Conservation (phyloP, 2,113 vertebrate genomes). For the Oncorhynchus kisutch region DNA sequence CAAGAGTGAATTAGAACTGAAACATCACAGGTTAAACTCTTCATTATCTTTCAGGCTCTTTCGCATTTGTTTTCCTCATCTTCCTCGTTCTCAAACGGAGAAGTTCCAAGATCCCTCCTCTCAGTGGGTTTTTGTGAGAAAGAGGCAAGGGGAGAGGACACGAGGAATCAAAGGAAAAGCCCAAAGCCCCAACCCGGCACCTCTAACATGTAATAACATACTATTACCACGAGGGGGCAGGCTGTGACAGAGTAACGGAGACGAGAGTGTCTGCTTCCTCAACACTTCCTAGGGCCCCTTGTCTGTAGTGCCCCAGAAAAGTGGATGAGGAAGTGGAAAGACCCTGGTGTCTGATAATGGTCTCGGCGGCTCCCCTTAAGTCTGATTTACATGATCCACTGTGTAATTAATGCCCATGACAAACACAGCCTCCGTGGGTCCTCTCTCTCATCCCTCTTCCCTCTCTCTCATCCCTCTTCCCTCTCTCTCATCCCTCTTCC, state of each 20-base stretch:
- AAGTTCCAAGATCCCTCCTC: too few species aligned
- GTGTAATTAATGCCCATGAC: slow-evolving; percentile 3
- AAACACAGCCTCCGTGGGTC: background rate
- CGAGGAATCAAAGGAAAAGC: too few species aligned
- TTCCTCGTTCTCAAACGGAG: too few species aligned
- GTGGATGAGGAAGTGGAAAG: background rate
- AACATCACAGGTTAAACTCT: background rate
- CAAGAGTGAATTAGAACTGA: background rate
- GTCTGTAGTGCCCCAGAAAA: background rate
- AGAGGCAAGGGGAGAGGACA: too few species aligned
- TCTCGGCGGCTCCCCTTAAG: slow-evolving; percentile 3
- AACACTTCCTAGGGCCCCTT: background rate
- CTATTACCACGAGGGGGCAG: slow-evolving; percentile 10
- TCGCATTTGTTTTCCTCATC: too few species aligned
- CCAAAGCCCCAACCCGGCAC: too few species aligned
- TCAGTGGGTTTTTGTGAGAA: too few species aligned
- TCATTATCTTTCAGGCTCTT: background rate
- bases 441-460: too few species aligned
- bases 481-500: too few species aligned
- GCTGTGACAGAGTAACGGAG: background rate
- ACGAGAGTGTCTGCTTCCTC: background rate
- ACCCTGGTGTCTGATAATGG: slow-evolving; percentile 1
- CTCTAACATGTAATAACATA: background rate
- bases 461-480: too few species aligned
- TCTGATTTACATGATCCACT: background rate